Base-by-base conservation (phyloP, 2,113 vertebrate genomes). In the Scortum barcoo region DNA sequence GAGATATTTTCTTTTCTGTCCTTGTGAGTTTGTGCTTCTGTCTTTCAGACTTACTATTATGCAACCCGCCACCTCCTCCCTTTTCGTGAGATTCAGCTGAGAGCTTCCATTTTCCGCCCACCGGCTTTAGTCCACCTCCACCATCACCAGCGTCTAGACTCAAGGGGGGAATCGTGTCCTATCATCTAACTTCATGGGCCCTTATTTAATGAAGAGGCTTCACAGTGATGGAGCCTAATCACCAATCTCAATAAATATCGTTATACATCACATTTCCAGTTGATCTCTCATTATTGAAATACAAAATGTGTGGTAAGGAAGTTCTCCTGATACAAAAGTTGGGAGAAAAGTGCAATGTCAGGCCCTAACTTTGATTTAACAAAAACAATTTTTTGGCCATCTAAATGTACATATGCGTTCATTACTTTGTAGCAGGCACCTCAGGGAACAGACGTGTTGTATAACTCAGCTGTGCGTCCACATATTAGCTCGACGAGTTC, bases 391-490 rank as follows among this genome's bases (percentile, higher is more conserved):
- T 46, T 46, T 46, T 46, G 5, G 44, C 44, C 16, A 46, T 73
- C 9, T 50, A 28, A 28, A 20, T 58, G 22, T 46, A 16, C 5
- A 61, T 11, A 24, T 11, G 33, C 12, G 26, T 66, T 28, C 60
- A 33, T 44, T 38, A 54, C 61, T 72, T 30, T 72, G 26, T 3
- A 16, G 9, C 22, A 16, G 10, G 26, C 36, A 50, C 19, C n/a
- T 62, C 33, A 42, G 40, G 38, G 24, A 80, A 30, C 40, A 66
- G 38, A 8, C 24, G 2, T 17, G 67, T 46, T 76, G 24, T 63
- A 53, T 33, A 69, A 85, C 74, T 40, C 44, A 73, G 60, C 61
- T 54, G 61, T 40, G 24, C 5, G 44, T 62, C 73, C 53, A 36
- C 13, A 28, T 51, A 48, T 74, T 56, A 44, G 20, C 36, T 82